These are phyloP conservation scores for Pituophis catenifer DNA, from an alignment of 2,113 vertebrate species.

Conservation along the genomic window DNA sequence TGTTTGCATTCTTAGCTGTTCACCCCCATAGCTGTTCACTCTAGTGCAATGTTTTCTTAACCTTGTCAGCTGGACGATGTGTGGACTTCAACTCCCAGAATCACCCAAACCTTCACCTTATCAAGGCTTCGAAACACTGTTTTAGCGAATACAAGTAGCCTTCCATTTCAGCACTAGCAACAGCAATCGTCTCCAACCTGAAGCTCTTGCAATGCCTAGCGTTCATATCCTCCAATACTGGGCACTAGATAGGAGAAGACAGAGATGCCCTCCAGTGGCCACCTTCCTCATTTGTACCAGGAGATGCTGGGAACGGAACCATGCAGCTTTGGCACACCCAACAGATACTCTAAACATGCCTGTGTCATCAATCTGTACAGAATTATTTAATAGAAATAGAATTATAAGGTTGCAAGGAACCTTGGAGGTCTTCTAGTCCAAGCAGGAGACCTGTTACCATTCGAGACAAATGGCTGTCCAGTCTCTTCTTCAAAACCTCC, in stretches of 20 bases:
- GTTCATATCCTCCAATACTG: neutral
- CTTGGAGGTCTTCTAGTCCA: neutral
- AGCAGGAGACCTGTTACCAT: neutral
- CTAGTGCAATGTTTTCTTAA: neutral
- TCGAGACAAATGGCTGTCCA: neutral
- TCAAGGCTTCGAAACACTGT: neutral
- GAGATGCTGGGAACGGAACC: neutral
- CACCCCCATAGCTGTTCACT: neutral
- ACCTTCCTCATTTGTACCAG: neutral
- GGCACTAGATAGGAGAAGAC: neutral
- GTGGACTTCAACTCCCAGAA: neutral
- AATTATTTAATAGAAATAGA: neutral
- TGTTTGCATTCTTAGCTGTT: neutral
- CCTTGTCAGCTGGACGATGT: neutral
- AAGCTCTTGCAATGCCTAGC: neutral
- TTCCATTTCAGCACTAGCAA: neutral
- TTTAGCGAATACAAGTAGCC: neutral
- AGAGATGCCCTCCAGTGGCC: neutral
- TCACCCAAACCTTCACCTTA: neutral
- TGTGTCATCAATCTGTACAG: neutral
- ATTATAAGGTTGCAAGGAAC: neutral
- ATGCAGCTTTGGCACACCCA: neutral
- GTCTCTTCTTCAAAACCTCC: neutral
- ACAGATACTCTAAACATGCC: neutral
- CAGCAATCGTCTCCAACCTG: neutral